Evolutionary conservation across 2,888 invertebrate genomes (phyloP), one percentile per base, ranked within the genome.

Genomic region (Drosophila rellima): DNA sequence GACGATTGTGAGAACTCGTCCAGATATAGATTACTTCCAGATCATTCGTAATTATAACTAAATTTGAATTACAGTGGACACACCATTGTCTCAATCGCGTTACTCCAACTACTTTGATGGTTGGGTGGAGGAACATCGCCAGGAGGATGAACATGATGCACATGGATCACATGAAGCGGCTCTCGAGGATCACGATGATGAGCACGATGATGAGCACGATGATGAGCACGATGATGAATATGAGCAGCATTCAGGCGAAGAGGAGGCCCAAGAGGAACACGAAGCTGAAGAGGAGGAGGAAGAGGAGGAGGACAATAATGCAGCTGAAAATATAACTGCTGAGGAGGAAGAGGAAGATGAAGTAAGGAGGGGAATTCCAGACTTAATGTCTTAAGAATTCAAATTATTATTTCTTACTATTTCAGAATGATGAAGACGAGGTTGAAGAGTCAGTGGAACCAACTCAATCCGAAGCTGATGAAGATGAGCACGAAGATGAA

Each of bases 51-150:
- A 31, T 18, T 17, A n/a, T 0, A 35, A 48, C 11, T 7, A 2
- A 3, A 20, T 52, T 88, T 7, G 63, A 3, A 13, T 47, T 37
- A 2, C 8, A 95, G 95, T 95, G 88, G 95, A 95, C 60, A 94
- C 94, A 11, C 94, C 94, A 0, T 87, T 94, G 56, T 93, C 93
- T 10, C 95, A 96, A 88, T 95, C 96, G 20, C 94, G 95, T 40
- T 96, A 95, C 92, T 95, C 96, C 11, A 95, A 95, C 80, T 94
- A 96, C 56, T 95, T 96, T 72, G 95, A 96, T 82, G 96, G 96
- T 37, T 97, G 96, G 96, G 94, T 96, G 11, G 93, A 93, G 67
- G 93, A 93, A 63, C 91, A 92, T 82, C 89, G 92, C 0, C 82
- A 76, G 29, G 82, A 88, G 0, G 92, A 92, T 61, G 90, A 91